These are phyloP conservation scores for Sakesphorus luctuosus DNA, from an alignment of 2,113 vertebrate genomes.

Conservation along the genomic window DNA sequence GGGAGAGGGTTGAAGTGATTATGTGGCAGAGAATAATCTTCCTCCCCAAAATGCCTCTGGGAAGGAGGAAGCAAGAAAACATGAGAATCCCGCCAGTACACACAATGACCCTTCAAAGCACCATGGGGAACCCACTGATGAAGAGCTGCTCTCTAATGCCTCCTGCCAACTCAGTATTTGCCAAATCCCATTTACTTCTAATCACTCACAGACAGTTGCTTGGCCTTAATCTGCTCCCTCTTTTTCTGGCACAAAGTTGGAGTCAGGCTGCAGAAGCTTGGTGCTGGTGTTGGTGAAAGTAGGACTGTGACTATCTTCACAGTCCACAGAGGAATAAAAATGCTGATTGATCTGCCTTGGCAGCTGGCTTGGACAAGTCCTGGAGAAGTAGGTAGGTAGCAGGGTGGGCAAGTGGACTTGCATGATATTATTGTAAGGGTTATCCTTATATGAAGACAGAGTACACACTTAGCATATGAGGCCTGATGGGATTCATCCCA, in stretches of 20 bases:
- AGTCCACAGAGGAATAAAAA: neutral
- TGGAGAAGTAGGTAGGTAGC: neutral
- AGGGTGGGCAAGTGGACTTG: neutral
- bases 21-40: slow-evolving; percentile 3
- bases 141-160: slow-evolving; percentile 4
- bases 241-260: neutral
- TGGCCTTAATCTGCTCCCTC: neutral
- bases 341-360: neutral
- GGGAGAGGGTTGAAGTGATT: neutral
- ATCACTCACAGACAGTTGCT: slow-evolving; percentile 22
- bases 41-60: neutral
- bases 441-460: neutral
- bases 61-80: slow-evolving; percentile 18
- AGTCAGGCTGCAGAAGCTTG: neutral
- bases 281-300: neutral
- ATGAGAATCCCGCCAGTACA: neutral
- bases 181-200: slow-evolving; percentile 51
- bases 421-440: neutral
- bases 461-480: neutral
- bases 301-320: neutral
- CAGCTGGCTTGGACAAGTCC: neutral
- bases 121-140: neutral
- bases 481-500: neutral
- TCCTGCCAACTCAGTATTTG: neutral
- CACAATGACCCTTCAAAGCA: slow-evolving; percentile 25